Evolutionary conservation across 2,113 vertebrate species (phyloP), one percentile per base, ranked within the genome.

Genomic region (Pungitius pungitius): DNA sequence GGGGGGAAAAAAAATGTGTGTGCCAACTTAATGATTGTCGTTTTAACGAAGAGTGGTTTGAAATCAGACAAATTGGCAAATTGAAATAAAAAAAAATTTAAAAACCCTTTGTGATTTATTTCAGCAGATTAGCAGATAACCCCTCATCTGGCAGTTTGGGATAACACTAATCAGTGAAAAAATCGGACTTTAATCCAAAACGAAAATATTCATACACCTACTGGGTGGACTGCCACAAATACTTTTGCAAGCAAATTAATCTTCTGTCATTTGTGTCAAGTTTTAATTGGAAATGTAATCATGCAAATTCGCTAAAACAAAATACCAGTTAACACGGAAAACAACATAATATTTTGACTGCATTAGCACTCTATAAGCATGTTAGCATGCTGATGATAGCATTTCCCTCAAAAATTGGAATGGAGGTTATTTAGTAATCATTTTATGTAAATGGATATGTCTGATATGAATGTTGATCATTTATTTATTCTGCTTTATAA

Each of bases 11-110:
- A 69, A 72, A 77, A 58, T 78, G 24, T 54, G 74, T 73, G 69
- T 80, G 81, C 69, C 78, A 35, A 59, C 33, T 70, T 79, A 73
- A 77, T 74, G 74, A 85, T 3, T 56, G n/a, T 45, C 20, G 43
- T 22, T 63, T 64, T 69, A 51, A 59, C 20, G 51, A 33, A 30
- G 78, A 7, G 13, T 10, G 63, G 27, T 42, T 73, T 69, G 0
- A 77, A 43, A 77, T 54, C 3, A n/a, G 66, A 73, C 67, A 56
- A 52, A 75, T 59, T 75, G 71, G 57, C 66, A 71, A 84, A 78
- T 5, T 33, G 54, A 73, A 78, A 77, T 76, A 62, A 71, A 77
- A 70, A 77, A 74, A 35, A 40, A 17, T n/a, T 26, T 76, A 15
- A 55, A 55, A 27, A 55, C 54, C 15, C 27, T 4, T 63, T 81